phyloP scores from a whole-genome alignment of 1,140 invertebrate species.

The Metopolophium dirhodum region DNA sequence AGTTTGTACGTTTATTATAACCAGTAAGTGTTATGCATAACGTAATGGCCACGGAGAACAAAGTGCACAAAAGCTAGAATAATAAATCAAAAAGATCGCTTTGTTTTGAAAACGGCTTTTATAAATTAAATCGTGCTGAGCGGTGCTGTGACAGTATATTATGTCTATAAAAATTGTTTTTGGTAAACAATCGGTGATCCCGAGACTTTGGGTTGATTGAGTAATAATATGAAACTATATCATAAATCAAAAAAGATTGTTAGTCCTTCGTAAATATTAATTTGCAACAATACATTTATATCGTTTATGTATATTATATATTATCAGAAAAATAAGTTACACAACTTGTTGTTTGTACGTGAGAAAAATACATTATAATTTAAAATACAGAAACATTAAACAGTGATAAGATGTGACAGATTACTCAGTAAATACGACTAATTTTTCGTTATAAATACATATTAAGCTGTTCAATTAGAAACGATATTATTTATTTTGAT shows the following conservation, averaged over 20 bases:
- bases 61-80: not conserved
- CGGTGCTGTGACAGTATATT: not conserved
- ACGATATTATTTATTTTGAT: not conserved
- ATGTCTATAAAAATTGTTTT: not conserved
- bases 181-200: not conserved
- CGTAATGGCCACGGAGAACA: not conserved
- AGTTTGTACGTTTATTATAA: slow-evolving; percentile 18
- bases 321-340: not conserved
- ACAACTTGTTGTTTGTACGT: not conserved
- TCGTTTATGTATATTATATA: not conserved
- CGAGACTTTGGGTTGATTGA: not conserved
- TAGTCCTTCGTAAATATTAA: not conserved
- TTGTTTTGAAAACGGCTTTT: not conserved
- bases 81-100: not conserved
- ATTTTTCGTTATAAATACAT: not conserved
- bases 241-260: not conserved
- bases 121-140: not conserved
- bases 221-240: not conserved
- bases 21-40: slow-evolving; percentile 3
- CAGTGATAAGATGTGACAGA: too few relatives aligned
- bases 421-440: not conserved
- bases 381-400: too few relatives aligned
- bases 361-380: not conserved
- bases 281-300: not conserved
- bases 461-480: too few relatives aligned